Conservation (phyloP, 2,113 vertebrate species). For the Semnornis frantzii region DNA sequence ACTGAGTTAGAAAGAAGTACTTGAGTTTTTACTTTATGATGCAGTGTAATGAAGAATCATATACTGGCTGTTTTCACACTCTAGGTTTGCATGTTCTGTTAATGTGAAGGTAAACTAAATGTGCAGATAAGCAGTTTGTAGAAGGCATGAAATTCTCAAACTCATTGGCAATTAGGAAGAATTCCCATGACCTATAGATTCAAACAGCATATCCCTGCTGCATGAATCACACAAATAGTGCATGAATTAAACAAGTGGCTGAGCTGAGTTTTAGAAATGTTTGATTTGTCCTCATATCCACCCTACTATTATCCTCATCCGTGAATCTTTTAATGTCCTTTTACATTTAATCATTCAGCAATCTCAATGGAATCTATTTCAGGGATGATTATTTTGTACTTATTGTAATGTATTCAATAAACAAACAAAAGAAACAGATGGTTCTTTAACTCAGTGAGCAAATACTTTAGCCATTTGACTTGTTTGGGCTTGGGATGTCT, state of each 20-base stretch:
- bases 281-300: neutral
- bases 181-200: neutral
- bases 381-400: neutral
- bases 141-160: neutral
- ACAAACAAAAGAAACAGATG: neutral
- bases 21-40: neutral
- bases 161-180: neutral
- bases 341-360: neutral
- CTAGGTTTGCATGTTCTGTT: neutral
- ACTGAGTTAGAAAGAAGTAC: neutral
- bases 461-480: conserved; percentile 47
- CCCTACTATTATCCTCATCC: neutral
- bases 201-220: neutral
- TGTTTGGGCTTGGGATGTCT: conserved; percentile 56
- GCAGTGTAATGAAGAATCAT: neutral
- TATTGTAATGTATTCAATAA: neutral
- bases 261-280: neutral
- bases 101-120: neutral
- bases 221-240: neutral
- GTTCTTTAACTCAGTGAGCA: conserved; percentile 22
- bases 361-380: neutral
- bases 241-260: neutral
- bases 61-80: neutral
- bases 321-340: neutral
- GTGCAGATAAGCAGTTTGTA: neutral